These are phyloP conservation scores for Bubo blakistoni DNA, from an alignment of 2,113 vertebrate species.

Conservation along the genomic window DNA sequence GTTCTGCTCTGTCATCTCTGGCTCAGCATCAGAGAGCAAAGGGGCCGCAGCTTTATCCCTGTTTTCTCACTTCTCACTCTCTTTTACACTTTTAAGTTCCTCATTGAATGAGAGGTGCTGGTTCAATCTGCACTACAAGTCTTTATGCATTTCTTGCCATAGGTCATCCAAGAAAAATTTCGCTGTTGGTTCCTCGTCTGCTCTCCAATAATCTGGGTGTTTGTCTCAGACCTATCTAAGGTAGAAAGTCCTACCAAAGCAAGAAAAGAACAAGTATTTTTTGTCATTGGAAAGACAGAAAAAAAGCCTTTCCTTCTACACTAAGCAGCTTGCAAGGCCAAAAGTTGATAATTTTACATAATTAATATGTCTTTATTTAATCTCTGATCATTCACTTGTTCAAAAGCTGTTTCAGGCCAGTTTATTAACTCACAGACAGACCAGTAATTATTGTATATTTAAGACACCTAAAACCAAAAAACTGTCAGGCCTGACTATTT, in stretches of 20 bases:
- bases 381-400: neutral
- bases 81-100: neutral
- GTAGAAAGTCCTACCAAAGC: neutral
- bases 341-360: neutral
- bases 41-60: neutral
- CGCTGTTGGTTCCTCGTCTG: neutral
- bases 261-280: neutral
- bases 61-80: neutral
- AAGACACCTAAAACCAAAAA: slow-evolving; percentile 14
- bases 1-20: neutral
- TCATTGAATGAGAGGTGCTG: neutral
- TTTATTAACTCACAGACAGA: neutral
- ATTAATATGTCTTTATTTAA: neutral
- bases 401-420: neutral
- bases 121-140: neutral
- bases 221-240: neutral
- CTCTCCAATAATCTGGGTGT: neutral
- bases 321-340: neutral
- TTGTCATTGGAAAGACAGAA: neutral
- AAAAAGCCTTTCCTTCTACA: neutral
- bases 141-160: neutral
- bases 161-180: neutral
- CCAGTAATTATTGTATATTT: neutral
- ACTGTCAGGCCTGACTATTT: neutral
- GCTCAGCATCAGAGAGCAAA: neutral